Conservation (phyloP, 2,888 invertebrate genomes). For the Catocala fraxini region DNA sequence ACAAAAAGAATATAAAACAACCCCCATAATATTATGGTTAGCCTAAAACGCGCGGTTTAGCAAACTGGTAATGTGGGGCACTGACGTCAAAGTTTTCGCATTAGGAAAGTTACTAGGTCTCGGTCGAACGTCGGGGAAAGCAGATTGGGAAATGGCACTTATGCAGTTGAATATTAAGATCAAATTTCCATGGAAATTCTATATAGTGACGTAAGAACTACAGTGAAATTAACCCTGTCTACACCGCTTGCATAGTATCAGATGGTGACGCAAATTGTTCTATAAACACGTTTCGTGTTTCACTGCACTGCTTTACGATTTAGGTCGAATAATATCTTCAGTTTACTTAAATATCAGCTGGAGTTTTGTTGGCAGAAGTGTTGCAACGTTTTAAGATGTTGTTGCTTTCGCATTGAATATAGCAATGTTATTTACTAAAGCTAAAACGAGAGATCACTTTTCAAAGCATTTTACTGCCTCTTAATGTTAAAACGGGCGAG, state of each 20-base stretch:
- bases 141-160: slow-evolving; percentile 56
- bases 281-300: slow-evolving; percentile 23
- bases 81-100: slow-evolving; percentile 83
- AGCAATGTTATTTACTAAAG: neutral
- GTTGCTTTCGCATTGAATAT: neutral
- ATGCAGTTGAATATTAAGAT: slow-evolving; percentile 47
- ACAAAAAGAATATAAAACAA: slow-evolving; percentile 32
- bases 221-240: slow-evolving; percentile 66
- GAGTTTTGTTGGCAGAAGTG: slow-evolving; percentile 1
- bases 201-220: slow-evolving; percentile 61
- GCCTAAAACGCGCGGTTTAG: slow-evolving; percentile 40
- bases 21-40: slow-evolving; percentile 40
- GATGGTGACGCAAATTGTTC: slow-evolving; percentile 53
- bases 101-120: slow-evolving; percentile 79
- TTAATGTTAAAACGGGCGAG: neutral
- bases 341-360: neutral
- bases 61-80: slow-evolving; percentile 59
- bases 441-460: neutral
- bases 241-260: slow-evolving; percentile 53
- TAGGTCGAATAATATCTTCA: slow-evolving; percentile 12
- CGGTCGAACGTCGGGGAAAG: slow-evolving; percentile 62
- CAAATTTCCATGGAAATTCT: slow-evolving; percentile 57
- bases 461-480: neutral
- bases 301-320: slow-evolving; percentile 27
- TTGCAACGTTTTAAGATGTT: neutral